Evolutionary conservation across 2,113 vertebrate species (phyloP), one percentile per base, ranked within the genome.

Genomic region (Turnix velox): DNA sequence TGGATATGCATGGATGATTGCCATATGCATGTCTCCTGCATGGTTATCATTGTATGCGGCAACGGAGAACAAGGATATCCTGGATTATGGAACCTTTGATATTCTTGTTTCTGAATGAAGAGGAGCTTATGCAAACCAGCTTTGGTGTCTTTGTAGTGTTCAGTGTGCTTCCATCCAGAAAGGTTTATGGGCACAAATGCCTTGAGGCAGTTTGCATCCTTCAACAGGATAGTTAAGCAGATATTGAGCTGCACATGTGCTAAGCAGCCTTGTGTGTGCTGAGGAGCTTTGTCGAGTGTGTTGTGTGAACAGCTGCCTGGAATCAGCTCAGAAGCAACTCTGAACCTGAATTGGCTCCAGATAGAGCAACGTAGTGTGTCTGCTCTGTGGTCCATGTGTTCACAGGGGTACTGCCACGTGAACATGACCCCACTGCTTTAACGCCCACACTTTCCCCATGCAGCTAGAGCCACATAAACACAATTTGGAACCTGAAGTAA

Each of bases 301-400:
- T 17, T 55, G 19, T 28, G 1, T 10, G 28, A 72, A 40, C 52
- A 78, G 43, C 66, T 82, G 43, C 2, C 3, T 12, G 33, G 62
- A 62, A 33, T 24, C 67, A 14, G 23, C 67, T 75, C 31, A 45
- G 67, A 35, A 48, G 15, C 58, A 65, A 3, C 31, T 52, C 67
- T 39, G 63, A 90, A 28, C 40, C 62, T 20, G 31, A 69, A 40
- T 22, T 45, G 72, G 37, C 45, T 73, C 45, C 71, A 42, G 54
- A 28, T 33, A 49, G 58, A 90, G 54, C 27, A 30, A 11, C 1
- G 0, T 0, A 12, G 40, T 8, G 4, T 4, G 15, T 51, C 71
- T 46, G 30, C 8, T 2, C 23, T 3, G 33, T 0, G 0, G 16
- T 59, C 27, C 43, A 14, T 0, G 0, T 2, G 2, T 5, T 55